Percentiles rank a stretch among this genome's conserved stretches.
Evolutionary conservation across 2,888 invertebrate genomes (phyloP).

Genomic region (Epinotia demarniana): DNA sequence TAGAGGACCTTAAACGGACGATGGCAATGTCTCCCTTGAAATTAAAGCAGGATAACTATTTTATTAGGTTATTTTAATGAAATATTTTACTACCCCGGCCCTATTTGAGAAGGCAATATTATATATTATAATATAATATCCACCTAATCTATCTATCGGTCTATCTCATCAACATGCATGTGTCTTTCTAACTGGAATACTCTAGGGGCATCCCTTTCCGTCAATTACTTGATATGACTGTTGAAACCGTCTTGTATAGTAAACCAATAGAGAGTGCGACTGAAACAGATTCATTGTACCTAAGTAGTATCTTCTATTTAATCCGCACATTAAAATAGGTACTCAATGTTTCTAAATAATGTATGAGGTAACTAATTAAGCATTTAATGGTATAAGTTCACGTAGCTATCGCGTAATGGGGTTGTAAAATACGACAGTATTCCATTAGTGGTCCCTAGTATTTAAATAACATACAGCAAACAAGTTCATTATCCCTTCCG

Average conservation of each 20-base stretch:
- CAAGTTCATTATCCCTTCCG: conserved; percentile 70
- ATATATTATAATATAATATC: neutral
- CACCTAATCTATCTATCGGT: too few species aligned
- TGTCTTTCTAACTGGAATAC: too few species aligned
- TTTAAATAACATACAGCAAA: conserved; percentile 76
- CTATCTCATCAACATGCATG: too few species aligned
- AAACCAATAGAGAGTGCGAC: neutral
- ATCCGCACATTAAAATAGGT: neutral
- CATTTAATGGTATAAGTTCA: conserved; percentile 8
- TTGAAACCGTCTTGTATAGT: neutral
- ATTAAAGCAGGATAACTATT: conserved; percentile 71
- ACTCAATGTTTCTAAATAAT: conserved; percentile 34
- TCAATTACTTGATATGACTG: too few species aligned
- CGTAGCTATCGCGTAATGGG: conserved; percentile 20
- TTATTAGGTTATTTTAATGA: conserved; percentile 48
- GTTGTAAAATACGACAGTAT: conserved; percentile 63
- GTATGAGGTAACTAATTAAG: conserved; percentile 23
- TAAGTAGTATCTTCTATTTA: neutral
- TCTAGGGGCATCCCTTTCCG: too few species aligned
- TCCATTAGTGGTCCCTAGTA: conserved; percentile 71
- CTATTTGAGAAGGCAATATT: too few species aligned
- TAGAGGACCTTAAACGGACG: conserved; percentile 74
- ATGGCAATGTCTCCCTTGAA: conserved; percentile 71
- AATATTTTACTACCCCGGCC: neutral
- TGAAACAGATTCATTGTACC: neutral